Evolutionary conservation across 2,888 invertebrate species (phyloP).

Genomic region (Zootermopsis nevadensis): DNA sequence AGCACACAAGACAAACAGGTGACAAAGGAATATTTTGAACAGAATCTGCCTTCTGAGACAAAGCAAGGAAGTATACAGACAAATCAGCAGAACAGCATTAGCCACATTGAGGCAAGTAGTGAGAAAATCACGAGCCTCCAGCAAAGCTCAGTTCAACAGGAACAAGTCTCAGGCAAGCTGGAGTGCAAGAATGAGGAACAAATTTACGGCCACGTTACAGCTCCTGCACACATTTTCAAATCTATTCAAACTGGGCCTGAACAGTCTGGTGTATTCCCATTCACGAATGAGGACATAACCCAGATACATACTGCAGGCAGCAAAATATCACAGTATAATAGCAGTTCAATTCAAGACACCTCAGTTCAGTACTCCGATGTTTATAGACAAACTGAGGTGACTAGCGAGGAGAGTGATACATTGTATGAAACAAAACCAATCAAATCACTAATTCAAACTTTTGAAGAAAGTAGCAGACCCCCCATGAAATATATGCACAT

Average conservation of each 20-base stretch:
- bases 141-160: neutral
- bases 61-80: neutral
- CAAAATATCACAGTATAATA: neutral
- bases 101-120: neutral
- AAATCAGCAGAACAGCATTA: neutral
- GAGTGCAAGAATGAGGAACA: neutral
- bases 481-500: constrained; percentile 68
- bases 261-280: constrained; percentile 1
- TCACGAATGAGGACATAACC: constrained; percentile 18
- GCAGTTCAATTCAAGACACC: constrained; percentile 54
- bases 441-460: constrained; percentile 69
- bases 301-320: neutral
- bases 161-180: neutral
- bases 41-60: neutral
- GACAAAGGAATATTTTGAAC: neutral
- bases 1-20: neutral
- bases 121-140: neutral
- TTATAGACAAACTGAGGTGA: constrained; percentile 60
- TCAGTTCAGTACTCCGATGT: constrained; percentile 48
- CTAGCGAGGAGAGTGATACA: constrained; percentile 46
- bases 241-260: neutral
- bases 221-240: constrained; percentile 5
- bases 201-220: neutral
- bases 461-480: constrained; percentile 72
- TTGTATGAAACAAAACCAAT: constrained; percentile 55